Evolutionary conservation across 2,797 vertebrate genomes (phyloP).

Genomic region (Rhinophrynus dorsalis): DNA sequence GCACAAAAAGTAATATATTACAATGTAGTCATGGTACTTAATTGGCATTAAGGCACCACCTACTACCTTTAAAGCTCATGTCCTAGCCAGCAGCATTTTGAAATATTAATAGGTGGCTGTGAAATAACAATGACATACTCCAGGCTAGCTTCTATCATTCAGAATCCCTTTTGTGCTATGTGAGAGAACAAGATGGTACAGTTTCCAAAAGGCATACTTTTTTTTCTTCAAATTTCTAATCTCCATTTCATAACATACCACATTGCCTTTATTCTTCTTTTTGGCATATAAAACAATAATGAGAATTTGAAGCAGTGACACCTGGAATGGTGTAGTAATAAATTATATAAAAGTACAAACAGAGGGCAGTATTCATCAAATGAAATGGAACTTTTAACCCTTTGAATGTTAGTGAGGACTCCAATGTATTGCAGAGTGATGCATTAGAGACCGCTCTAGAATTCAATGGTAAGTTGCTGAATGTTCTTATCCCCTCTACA

Average conservation of each 20-base stretch:
- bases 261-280: constrained; percentile 20
- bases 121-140: constrained; percentile 19
- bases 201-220: not conserved
- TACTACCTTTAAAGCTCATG: not conserved
- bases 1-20: not conserved
- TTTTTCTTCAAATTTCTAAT: not conserved
- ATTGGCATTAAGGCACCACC: not conserved
- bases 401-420: no score
- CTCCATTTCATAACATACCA: constrained; percentile 22
- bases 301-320: not conserved
- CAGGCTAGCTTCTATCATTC: constrained; percentile 7
- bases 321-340: not conserved
- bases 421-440: no score
- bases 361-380: no score
- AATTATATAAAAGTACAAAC: not conserved
- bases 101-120: constrained; percentile 18
- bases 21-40: not conserved
- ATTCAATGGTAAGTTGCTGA: no score
- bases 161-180: not conserved
- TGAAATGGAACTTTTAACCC: no score
- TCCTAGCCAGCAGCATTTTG: constrained; percentile 3
- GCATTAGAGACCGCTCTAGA: no score
- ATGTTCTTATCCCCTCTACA: no score
- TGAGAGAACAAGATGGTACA: constrained; percentile 5
- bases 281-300: constrained; percentile 14